Base-by-base conservation (phyloP, 1,140 invertebrate species). In the Luehdorfia chinensis region DNA sequence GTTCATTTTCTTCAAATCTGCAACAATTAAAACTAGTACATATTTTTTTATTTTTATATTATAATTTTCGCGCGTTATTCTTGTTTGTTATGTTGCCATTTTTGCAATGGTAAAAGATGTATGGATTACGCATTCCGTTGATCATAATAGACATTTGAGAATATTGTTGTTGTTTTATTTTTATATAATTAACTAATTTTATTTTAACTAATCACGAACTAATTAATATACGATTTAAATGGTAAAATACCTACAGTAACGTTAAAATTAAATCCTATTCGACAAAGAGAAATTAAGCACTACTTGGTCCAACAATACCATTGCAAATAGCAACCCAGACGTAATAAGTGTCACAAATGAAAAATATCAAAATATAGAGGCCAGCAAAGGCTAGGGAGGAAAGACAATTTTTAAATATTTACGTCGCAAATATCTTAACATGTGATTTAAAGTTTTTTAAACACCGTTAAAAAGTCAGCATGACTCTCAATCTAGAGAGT, bases 401-500 rank as follows among this genome's bases (percentile, higher is more conserved):
- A 7, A 33, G 2, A 12, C 21, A 8, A 15, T 41, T 41, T 27
- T 14, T n/a, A 41, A 25, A 25, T 27, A 15, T 16, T 41, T 41
- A 14, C 21, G 12, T 1, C 7, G 13, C 1, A 43, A 43, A 18
- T 30, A 18, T 19, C n/a, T 13, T 9, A 28, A 11, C 25, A 43
- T 43, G 39, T 43, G 25, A 28, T 43, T n/a, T n/a, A n/a, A n/a
- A 5, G 23, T 43, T 27, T 8, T 9, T 43, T 28, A 28, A 28
- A 8, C 15, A 11, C 12, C 9, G 13, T 16, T 6, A 27, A 27
- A 7, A 15, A 28, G 13, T 30, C 9, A 43, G 48, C 27, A 84
- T 84, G 80, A 66, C 80, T 25, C 53, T 80, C 18, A 81, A 83
- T 46, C 39, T 76, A 34, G 78, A 84, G 50, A 84, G 73, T 53